Percentiles rank a stretch among this genome's conserved stretches.
Conservation (phyloP, 1,140 invertebrate species). For the Parasteatoda tepidariorum region DNA sequence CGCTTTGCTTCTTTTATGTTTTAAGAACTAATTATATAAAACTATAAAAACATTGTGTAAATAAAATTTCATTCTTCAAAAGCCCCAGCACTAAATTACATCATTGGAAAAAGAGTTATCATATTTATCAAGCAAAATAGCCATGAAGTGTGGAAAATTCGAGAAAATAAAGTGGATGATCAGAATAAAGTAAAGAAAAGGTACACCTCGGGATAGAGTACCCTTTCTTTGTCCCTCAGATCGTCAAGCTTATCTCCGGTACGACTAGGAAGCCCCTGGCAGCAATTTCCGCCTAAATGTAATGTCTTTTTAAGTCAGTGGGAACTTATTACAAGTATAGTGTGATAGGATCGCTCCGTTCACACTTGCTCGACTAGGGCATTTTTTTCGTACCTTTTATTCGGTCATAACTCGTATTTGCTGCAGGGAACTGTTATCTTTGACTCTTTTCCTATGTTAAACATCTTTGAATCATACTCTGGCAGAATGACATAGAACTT, state of each 20-base stretch:
- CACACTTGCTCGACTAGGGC: conserved; percentile 4
- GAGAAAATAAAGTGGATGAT: neutral
- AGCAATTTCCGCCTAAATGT: conserved; percentile 59
- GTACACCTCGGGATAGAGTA: neutral
- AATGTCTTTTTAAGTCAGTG: conserved; percentile 60
- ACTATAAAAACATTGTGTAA: too few species aligned
- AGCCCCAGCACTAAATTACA: too few species aligned
- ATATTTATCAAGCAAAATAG: neutral
- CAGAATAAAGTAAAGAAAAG: neutral
- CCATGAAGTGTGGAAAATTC: neutral
- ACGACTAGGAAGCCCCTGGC: conserved; percentile 36
- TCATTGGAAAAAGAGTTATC: too few species aligned
- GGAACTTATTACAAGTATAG: conserved; percentile 49
- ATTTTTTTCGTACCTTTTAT: conserved; percentile 18
- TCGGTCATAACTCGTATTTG: neutral
- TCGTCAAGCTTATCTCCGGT: conserved; percentile 55
- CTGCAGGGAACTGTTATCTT: conserved; percentile 27
- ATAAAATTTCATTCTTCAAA: too few species aligned
- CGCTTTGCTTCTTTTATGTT: too few species aligned
- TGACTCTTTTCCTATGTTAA: conserved; percentile 16
- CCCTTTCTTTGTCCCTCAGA: conserved; percentile 21
- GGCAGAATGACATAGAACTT: conserved; percentile 28
- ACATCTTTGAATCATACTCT: conserved; percentile 42
- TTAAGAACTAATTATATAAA: too few species aligned
- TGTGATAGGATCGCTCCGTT: conserved; percentile 46